A percentile compares a stretch with the other conserved stretches of the same genome.
Conservation (phyloP, 2,888 invertebrate genomes). For the Phyllotreta striolata region DNA sequence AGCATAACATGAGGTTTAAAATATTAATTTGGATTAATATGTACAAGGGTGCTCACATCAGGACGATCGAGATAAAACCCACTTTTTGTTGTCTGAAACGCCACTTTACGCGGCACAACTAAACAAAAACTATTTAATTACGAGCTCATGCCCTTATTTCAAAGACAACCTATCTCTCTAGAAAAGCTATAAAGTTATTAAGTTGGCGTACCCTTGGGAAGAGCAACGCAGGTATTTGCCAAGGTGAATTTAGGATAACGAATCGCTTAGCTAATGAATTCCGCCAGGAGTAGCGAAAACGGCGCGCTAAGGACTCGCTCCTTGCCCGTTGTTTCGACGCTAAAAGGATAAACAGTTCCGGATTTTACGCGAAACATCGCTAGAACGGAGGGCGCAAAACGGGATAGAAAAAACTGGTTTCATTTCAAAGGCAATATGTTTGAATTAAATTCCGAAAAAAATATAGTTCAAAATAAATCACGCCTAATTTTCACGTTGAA, state of each 20-base stretch:
- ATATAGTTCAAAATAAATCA: too few relatives aligned
- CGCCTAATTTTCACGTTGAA: too few relatives aligned
- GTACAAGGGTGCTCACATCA: too few relatives aligned
- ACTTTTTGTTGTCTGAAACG: too few relatives aligned
- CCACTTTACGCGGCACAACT: neutral
- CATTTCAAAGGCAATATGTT: too few relatives aligned
- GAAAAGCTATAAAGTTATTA: slow-evolving; percentile 44
- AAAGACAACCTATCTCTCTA: slow-evolving; percentile 27
- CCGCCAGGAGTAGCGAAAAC: slow-evolving; percentile 23
- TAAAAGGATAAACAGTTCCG: slow-evolving; percentile 30
- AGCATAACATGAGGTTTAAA: too few relatives aligned
- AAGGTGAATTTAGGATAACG: slow-evolving; percentile 45
- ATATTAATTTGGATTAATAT: too few relatives aligned
- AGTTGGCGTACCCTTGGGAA: slow-evolving; percentile 42
- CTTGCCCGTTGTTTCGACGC: slow-evolving; percentile 22
- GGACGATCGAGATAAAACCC: too few relatives aligned
- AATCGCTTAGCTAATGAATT: slow-evolving; percentile 47
- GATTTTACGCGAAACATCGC: slow-evolving; percentile 18
- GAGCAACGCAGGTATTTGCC: slow-evolving; percentile 35
- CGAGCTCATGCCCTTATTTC: slow-evolving; percentile 9
- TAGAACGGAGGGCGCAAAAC: slow-evolving; percentile 11
- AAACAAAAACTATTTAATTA: slow-evolving; percentile 26
- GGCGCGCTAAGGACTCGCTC: slow-evolving; percentile 19
- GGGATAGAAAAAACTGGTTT: neutral
- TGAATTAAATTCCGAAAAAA: too few relatives aligned